Base-by-base conservation (phyloP, 2,797 vertebrate species). In the Atherinosoma microstoma region DNA sequence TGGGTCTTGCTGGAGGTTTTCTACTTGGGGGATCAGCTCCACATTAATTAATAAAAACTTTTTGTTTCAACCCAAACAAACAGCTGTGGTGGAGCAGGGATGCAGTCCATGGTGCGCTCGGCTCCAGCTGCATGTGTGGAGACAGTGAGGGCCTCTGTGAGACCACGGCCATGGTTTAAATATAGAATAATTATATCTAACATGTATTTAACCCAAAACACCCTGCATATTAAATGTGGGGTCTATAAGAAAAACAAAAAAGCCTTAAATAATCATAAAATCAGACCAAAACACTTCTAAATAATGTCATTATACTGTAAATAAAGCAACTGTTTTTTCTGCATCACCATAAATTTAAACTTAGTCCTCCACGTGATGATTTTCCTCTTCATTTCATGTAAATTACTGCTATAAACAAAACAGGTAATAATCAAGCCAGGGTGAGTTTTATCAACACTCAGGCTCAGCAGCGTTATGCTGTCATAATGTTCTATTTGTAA, bases 11-110 rank as follows among this genome's bases (percentile, higher is more conserved):
- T 67, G 3, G 49, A 82, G 70, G 67, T 18, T 56, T 35, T 36
- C 7, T 74, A 83, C 73, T 72, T 67, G 10, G 32, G 38, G 71
- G 67, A 70, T 69, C 73, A 29, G 35, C 40, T 47, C 53, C 58
- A 35, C 35, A 38, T 64, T 61, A 73, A 89, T 81, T 70, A 78
- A 79, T 80, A 51, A 75, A 80, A 82, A 80, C 58, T 85, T 82
- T 54, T 79, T 32, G 29, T 29, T 22, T 27, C 4, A 51, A 47
- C 59, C 5, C 22, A 54, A 59, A 58, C 70, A 62, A 36, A 24
- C 42, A 9, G 49, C 16, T 47, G 62, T 29, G 59, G 59, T 22
- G 59, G 58, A 22, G 71, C 74, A 1, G 62, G 36, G 64, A 40
- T 64, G 71, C 64, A 62, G 73, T 64, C 60, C 63, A 6, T 58